A percentile compares a stretch with the other conserved stretches of the same genome.
Evolutionary conservation across 2,888 invertebrate species (phyloP).

Genomic region (Macroteleia sp.): DNA sequence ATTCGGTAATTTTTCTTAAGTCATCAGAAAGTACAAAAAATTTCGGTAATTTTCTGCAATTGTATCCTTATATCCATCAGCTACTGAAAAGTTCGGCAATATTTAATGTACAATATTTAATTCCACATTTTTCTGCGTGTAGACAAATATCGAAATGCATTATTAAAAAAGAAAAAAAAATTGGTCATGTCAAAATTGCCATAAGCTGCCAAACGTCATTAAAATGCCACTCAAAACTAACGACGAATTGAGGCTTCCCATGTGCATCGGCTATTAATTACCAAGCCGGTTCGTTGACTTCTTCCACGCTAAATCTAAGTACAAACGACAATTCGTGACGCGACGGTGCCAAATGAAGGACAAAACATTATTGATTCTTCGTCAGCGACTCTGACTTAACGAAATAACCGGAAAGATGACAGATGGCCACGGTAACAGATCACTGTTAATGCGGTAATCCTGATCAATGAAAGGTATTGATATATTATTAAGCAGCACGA

Average conservation of each 20-base stretch:
- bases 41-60: too few relatives aligned
- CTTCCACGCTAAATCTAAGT: background rate
- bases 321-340: background rate
- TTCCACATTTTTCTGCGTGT: too few relatives aligned
- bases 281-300: conserved; percentile 15
- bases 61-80: too few relatives aligned
- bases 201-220: too few relatives aligned
- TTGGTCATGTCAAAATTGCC: too few relatives aligned
- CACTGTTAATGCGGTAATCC: conserved; percentile 32
- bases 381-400: conserved; percentile 15
- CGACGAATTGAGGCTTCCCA: conserved; percentile 12
- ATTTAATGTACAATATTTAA: too few relatives aligned
- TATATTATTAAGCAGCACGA: conserved; percentile 21
- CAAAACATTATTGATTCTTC: conserved; percentile 37
- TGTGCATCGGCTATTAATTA: conserved; percentile 19
- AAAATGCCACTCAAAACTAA: conserved; percentile 4
- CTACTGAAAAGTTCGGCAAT: too few relatives aligned
- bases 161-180: too few relatives aligned
- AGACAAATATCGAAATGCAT: too few relatives aligned
- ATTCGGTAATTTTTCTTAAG: too few relatives aligned
- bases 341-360: conserved; percentile 4
- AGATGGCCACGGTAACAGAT: conserved; percentile 19
- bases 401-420: conserved; percentile 33
- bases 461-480: conserved; percentile 29
- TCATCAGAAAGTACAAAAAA: too few relatives aligned